Evolutionary conservation across 2,113 vertebrate species (phyloP).

Genomic region (Meles meles): DNA sequence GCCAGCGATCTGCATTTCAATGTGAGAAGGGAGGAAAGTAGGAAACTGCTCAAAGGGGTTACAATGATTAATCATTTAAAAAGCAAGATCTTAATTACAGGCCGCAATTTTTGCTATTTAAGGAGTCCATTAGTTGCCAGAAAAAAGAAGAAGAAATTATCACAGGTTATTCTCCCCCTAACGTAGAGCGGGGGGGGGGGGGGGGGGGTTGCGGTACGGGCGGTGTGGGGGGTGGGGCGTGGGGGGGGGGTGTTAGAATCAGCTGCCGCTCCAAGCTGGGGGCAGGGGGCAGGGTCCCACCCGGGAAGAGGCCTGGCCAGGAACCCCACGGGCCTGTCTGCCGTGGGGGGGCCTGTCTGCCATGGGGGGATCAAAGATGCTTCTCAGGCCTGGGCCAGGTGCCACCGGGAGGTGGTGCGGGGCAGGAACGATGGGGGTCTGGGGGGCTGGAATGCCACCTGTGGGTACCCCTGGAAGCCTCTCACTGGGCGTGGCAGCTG

Average conservation of each 20-base stretch:
- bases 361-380: no score
- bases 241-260: conserved; percentile 21
- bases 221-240: neutral
- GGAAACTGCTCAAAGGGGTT: conserved; percentile 86
- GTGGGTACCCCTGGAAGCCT: conserved; percentile 43
- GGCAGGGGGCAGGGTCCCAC: neutral
- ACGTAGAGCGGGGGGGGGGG: conserved; percentile 61
- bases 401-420: rapidly evolving
- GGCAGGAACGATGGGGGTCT: no score
- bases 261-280: conserved; percentile 54
- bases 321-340: neutral
- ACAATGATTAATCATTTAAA: conserved; percentile 90
- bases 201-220: neutral
- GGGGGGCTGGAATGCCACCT: conserved; percentile 51
- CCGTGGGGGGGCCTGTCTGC: neutral
- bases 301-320: conserved; percentile 54
- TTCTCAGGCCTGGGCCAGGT: rapidly evolving
- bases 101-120: conserved; percentile 89
- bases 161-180: conserved; percentile 83
- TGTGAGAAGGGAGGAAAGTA: conserved; percentile 84
- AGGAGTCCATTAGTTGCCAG: conserved; percentile 88
- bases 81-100: conserved; percentile 91
- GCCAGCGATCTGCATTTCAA: conserved; percentile 86
- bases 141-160: conserved; percentile 79
- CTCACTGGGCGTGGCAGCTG: conserved; percentile 14